A percentile compares a stretch with the other conserved stretches of the same genome.
Evolutionary conservation across 2,113 vertebrate genomes (phyloP).

Genomic region (Dendrocopos noguchii): DNA sequence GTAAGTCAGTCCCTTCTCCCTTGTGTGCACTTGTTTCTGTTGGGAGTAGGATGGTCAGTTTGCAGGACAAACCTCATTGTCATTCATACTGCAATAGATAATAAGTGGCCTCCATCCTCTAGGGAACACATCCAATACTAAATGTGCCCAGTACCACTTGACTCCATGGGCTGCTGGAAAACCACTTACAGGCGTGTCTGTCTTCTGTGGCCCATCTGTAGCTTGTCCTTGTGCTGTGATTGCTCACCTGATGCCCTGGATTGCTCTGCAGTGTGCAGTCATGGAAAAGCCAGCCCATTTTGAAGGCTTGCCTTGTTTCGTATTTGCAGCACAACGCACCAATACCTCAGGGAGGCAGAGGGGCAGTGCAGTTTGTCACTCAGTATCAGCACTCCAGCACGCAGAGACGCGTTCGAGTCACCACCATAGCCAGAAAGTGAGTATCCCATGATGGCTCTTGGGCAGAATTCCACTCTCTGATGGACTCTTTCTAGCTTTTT

Average conservation of each 20-base stretch:
- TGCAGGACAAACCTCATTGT: fast-evolving
- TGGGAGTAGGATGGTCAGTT: background rate
- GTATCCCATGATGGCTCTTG: background rate
- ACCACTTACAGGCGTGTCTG: background rate
- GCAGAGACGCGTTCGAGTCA: constrained; percentile 91
- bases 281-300: background rate
- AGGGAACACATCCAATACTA: background rate
- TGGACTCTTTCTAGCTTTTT: background rate
- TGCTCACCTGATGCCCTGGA: background rate
- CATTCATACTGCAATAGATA: background rate
- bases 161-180: background rate
- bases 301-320: background rate
- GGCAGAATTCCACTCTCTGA: background rate
- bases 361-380: constrained; percentile 93
- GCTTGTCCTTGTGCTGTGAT: background rate
- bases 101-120: background rate
- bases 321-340: constrained; percentile 91
- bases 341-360: constrained; percentile 92
- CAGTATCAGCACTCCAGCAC: constrained; percentile 95
- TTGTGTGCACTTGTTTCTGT: background rate
- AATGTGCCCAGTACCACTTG: background rate
- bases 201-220: background rate
- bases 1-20: background rate
- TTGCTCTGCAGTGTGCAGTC: background rate
- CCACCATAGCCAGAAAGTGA: constrained; percentile 95